A percentile compares a stretch with the other conserved stretches of the same genome.
These are phyloP conservation scores for Elysia crispata DNA, from an alignment of 2,888 invertebrate genomes.

Conservation along the genomic window DNA sequence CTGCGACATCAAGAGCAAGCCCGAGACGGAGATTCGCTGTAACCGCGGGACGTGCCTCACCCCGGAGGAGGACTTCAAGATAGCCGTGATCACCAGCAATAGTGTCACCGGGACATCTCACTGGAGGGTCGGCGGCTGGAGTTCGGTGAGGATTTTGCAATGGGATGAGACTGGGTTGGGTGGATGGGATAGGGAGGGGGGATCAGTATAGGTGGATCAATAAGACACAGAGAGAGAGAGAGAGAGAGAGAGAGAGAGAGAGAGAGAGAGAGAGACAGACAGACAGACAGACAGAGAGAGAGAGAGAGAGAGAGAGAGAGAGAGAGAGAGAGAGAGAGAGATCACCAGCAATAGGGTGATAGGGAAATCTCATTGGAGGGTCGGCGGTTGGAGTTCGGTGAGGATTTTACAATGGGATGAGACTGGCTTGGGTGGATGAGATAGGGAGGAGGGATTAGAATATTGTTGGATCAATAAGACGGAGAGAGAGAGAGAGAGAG, in stretches of 20 bases:
- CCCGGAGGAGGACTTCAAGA: constrained; percentile 56
- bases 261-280: constrained; percentile 78
- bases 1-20: constrained; percentile 58
- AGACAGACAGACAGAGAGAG: constrained; percentile 61
- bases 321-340: no score
- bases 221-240: constrained; percentile 81
- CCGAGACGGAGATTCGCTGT: constrained; percentile 67
- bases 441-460: background rate
- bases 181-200: background rate
- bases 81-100: constrained; percentile 66
- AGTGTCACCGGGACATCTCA: constrained; percentile 67
- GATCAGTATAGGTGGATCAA: constrained; percentile 50
- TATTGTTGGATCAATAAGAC: constrained; percentile 75
- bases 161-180: background rate
- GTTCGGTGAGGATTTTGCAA: constrained; percentile 76
- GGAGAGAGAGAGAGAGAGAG: constrained; percentile 81
- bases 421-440: background rate
- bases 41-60: constrained; percentile 59
- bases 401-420: no score
- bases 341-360: constrained; percentile 68
- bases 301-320: no score
- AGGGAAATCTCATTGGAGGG: constrained; percentile 76
- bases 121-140: constrained; percentile 79
- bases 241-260: constrained; percentile 82
- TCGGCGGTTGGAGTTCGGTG: constrained; percentile 79